Conservation (phyloP, 2,888 invertebrate species). For the Macrophya alboannulata region DNA sequence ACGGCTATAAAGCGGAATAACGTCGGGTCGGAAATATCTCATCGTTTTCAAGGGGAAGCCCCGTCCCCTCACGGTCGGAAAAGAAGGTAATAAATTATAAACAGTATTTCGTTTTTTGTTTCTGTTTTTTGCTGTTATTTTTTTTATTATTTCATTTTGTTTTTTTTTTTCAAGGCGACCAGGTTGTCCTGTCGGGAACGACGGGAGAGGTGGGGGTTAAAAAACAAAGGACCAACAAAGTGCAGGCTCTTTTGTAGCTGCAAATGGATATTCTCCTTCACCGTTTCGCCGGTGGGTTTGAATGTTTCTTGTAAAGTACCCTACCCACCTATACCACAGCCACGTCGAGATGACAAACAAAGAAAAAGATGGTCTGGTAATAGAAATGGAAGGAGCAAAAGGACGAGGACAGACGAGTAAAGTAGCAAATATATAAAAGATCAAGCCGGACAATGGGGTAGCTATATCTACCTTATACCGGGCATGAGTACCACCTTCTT, state of each 20-base stretch:
- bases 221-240: conserved; percentile 57
- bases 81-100: conserved; percentile 56
- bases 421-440: conserved; percentile 14
- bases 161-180: not conserved
- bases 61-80: not conserved
- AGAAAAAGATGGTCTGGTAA: conserved; percentile 8
- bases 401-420: not conserved
- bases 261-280: conserved; percentile 52
- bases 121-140: not conserved
- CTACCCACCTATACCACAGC: not conserved
- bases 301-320: conserved; percentile 43
- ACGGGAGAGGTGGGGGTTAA: conserved; percentile 18
- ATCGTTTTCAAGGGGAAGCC: conserved; percentile 21
- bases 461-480: not conserved
- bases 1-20: conserved; percentile 39
- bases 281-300: conserved; percentile 23
- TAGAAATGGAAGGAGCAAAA: not conserved
- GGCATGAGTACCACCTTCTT: not conserved
- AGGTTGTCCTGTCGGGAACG: conserved; percentile 21
- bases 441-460: conserved; percentile 27
- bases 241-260: conserved; percentile 57
- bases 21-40: conserved; percentile 31
- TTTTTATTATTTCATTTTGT: not conserved
- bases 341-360: conserved; percentile 9
- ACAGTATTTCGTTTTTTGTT: conserved; percentile 22